These are phyloP conservation scores for Boloria euphrosyne DNA, from an alignment of 2,888 invertebrate genomes.

Conservation along the genomic window DNA sequence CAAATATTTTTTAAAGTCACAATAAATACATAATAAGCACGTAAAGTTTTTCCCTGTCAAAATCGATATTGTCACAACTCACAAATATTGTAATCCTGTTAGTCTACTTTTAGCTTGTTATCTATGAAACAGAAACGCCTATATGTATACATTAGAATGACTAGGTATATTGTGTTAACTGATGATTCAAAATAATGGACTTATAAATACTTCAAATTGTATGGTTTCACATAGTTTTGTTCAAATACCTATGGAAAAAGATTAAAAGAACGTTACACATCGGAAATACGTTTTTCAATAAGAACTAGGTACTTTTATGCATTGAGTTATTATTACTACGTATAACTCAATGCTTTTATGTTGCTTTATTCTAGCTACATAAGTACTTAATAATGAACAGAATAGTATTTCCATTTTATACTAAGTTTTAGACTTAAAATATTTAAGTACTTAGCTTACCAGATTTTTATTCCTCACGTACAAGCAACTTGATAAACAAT, in stretches of 20 bases:
- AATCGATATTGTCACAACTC: constrained; percentile 11
- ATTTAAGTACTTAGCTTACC: constrained; percentile 51
- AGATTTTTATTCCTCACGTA: constrained; percentile 48
- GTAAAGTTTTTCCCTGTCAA: background rate
- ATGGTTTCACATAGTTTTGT: too few species aligned
- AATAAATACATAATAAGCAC: background rate
- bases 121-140: constrained; percentile 44
- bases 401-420: too few species aligned
- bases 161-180: constrained; percentile 2
- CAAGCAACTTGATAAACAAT: constrained; percentile 62
- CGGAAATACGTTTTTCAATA: too few species aligned
- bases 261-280: too few species aligned
- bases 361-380: too few species aligned
- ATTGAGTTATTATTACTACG: too few species aligned
- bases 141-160: constrained; percentile 2
- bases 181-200: background rate
- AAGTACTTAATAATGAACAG: too few species aligned
- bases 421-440: too few species aligned
- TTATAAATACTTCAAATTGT: background rate
- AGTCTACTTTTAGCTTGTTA: constrained; percentile 65
- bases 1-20: background rate
- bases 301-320: too few species aligned
- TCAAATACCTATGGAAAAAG: too few species aligned
- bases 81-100: constrained; percentile 61
- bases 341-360: too few species aligned